These are phyloP conservation scores for Callopanchax toddi DNA, from an alignment of 2,113 vertebrate genomes.

Conservation along the genomic window DNA sequence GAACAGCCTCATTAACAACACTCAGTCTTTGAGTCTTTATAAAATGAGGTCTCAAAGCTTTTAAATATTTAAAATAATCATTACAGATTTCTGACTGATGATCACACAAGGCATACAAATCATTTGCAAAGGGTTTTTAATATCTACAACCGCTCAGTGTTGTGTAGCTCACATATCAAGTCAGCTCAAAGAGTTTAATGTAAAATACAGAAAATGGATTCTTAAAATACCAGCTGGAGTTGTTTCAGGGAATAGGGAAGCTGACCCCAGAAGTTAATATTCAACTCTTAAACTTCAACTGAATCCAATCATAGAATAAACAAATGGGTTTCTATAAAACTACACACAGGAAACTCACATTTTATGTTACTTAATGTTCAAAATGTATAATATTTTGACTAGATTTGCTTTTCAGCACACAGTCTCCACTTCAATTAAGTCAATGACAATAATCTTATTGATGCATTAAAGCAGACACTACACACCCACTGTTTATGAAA, in stretches of 20 bases:
- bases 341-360: no score
- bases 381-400: background rate
- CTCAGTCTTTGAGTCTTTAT: conserved; percentile 53
- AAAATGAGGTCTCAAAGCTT: conserved; percentile 53
- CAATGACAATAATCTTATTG: background rate
- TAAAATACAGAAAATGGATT: conserved; percentile 14
- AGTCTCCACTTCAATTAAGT: background rate
- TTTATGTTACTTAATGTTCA: background rate
- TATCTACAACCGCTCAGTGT: conserved; percentile 37
- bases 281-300: no score
- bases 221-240: conserved; percentile 44
- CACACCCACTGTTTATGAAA: conserved; percentile 40
- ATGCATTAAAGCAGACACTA: conserved; percentile 14
- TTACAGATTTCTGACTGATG: conserved; percentile 67
- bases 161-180: conserved; percentile 36
- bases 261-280: no score
- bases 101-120: conserved; percentile 46
- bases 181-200: conserved; percentile 18
- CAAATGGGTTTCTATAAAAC: no score
- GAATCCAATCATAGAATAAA: no score
- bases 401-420: background rate
- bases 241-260: no score
- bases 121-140: conserved; percentile 45
- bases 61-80: conserved; percentile 72
- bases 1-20: conserved; percentile 39